Base-by-base conservation (phyloP, 2,888 invertebrate genomes). In the Strigamia transsilvanica region DNA sequence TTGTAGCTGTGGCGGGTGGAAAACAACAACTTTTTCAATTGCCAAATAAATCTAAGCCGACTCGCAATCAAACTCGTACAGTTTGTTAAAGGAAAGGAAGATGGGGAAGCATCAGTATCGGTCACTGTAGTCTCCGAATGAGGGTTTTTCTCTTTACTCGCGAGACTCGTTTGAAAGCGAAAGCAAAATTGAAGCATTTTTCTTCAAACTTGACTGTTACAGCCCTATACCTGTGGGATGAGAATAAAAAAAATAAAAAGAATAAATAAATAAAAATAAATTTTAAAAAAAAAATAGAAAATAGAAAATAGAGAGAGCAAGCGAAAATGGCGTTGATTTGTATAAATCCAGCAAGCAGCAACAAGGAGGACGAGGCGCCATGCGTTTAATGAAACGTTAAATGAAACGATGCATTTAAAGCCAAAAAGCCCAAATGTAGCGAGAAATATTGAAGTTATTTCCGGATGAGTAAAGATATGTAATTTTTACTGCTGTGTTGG, bases 391-490 rank as follows among this genome's bases (percentile, higher is more conserved):
- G 73, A 73, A 73, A 73, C 73, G 73, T 73, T 73, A 73, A 73
- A 73, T 73, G 73, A 73, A 73, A 73, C 73, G 73, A 27, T 73
- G 73, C 73, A 73, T 73, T 73, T 73, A 73, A 73, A 73, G n/a
- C 73, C 73, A 23, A 73, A 73, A 73, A 13, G 73, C 73, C 73
- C 73, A 73, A 73, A 73, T 73, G 73, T 73, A 73, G 73, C 73
- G 73, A 27, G 73, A 73, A 73, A 73, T 73, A 73, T 73, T 73
- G 73, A 73, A 73, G 73, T 73, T 73, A 73, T 73, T 73, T 73
- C 73, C 73, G 73, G 73, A 73, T 73, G 73, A 73, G 73, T 73
- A 73, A 73, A 73, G 73, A 73, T 73, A 73, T 73, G 32, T 73
- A 73, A 73, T 73, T 73, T 73, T 73, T 73, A 73, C 73, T 27